phyloP scores from a whole-genome alignment of 1,140 invertebrate species.

The Hirudo medicinalis region DNA sequence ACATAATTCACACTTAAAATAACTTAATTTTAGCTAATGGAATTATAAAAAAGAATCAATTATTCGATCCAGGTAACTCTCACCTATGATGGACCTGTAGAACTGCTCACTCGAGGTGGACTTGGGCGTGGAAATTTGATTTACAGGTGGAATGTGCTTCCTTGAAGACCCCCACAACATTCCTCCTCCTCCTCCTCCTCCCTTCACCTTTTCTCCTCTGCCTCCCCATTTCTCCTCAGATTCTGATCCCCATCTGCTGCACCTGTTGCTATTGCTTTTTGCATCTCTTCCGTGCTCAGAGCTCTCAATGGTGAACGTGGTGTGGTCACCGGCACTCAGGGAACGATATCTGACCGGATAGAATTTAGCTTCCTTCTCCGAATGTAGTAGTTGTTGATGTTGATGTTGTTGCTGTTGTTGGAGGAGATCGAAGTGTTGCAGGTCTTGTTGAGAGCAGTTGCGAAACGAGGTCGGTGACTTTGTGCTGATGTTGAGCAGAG shows the following conservation, averaged over 20 bases:
- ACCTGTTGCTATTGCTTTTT: neutral
- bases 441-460: no score
- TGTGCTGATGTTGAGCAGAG: no score
- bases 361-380: no score
- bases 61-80: neutral
- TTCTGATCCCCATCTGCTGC: neutral
- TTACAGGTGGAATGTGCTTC: neutral
- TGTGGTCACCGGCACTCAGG: constrained; percentile 1
- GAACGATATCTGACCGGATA: neutral
- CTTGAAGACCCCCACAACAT: neutral
- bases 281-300: neutral
- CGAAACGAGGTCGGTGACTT: no score
- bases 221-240: neutral
- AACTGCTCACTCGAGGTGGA: neutral
- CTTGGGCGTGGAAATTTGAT: neutral
- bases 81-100: constrained; percentile 7
- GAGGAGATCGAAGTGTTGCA: neutral
- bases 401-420: constrained; percentile 1
- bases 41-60: no score
- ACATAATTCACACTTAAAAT: no score
- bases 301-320: neutral
- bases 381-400: neutral
- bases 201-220: neutral
- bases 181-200: neutral
- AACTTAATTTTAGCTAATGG: no score